These are phyloP conservation scores for Mongoloraphidia duomilia DNA, from an alignment of 2,888 invertebrate genomes.

Conservation along the genomic window DNA sequence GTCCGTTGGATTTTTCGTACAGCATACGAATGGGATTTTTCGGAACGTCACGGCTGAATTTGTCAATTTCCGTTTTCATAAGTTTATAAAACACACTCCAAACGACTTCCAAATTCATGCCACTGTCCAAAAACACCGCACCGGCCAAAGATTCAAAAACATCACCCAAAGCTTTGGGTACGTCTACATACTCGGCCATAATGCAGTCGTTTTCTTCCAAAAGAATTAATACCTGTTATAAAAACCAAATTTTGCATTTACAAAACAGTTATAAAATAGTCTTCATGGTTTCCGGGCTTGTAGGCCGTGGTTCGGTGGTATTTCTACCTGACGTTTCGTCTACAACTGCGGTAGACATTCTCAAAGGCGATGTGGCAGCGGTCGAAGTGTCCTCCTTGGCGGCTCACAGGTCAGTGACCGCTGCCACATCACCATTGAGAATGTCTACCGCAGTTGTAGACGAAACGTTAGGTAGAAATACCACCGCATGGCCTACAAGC, in stretches of 20 bases:
- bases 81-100: conserved; percentile 73
- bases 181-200: conserved; percentile 67
- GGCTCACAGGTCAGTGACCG: too few species aligned
- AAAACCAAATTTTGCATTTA: conserved; percentile 6
- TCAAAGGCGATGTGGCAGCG: too few species aligned
- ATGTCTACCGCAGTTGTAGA: too few species aligned
- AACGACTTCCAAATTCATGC: conserved; percentile 52
- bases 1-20: conserved; percentile 65
- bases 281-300: too few species aligned
- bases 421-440: too few species aligned
- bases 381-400: too few species aligned
- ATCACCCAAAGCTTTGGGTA: conserved; percentile 88
- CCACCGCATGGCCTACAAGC: too few species aligned
- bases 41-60: conserved; percentile 71
- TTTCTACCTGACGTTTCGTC: too few species aligned
- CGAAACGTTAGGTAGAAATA: too few species aligned
- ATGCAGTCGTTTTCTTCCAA: conserved; percentile 48
- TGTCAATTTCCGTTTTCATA: conserved; percentile 73
- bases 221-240: conserved; percentile 35
- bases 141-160: conserved; percentile 85
- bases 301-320: too few species aligned
- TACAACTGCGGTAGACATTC: too few species aligned
- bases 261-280: background rate
- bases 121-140: conserved; percentile 78
- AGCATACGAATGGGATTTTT: conserved; percentile 81